Conservation (phyloP, 1,140 invertebrate species). For the Mactra quadrangularis region DNA sequence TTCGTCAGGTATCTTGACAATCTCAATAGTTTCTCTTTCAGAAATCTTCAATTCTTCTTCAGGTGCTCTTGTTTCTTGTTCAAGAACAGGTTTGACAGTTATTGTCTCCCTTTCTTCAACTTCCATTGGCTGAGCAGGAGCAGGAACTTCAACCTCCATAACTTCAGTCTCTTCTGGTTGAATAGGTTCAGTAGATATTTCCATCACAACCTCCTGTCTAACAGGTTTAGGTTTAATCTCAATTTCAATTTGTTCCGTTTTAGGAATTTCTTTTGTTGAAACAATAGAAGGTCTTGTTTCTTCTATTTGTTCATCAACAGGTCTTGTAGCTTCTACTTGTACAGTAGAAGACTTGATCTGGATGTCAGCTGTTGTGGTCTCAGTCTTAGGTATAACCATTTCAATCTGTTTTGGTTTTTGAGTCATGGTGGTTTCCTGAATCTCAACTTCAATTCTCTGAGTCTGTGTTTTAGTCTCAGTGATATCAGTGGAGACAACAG, state of each 20-base stretch:
- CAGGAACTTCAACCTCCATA: constrained; percentile 60
- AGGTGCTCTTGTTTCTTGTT: constrained; percentile 67
- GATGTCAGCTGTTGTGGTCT: constrained; percentile 50
- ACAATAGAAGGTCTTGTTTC: constrained; percentile 71
- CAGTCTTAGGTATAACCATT: constrained; percentile 65
- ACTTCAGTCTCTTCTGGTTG: constrained; percentile 53
- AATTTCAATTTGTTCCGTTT: constrained; percentile 63
- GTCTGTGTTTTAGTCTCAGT: constrained; percentile 62
- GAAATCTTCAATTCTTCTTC: constrained; percentile 66
- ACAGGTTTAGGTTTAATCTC: constrained; percentile 62
- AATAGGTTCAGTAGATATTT: constrained; percentile 41
- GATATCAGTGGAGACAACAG: constrained; percentile 52
- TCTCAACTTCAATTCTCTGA: constrained; percentile 78
- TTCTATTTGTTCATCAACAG: constrained; percentile 73
- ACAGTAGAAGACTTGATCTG: constrained; percentile 28
- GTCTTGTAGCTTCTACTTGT: constrained; percentile 67
- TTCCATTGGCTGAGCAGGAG: constrained; percentile 60
- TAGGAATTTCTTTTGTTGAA: constrained; percentile 43
- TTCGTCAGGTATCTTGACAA: constrained; percentile 64
- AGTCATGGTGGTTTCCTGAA: constrained; percentile 74
- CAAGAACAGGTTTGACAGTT: constrained; percentile 45
- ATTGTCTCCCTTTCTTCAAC: constrained; percentile 65
- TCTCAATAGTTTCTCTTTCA: constrained; percentile 62
- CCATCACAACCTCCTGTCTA: constrained; percentile 50
- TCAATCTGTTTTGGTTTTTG: constrained; percentile 75